Evolutionary conservation across 2,113 vertebrate genomes (phyloP).

Genomic region (Panurus biarmicus): DNA sequence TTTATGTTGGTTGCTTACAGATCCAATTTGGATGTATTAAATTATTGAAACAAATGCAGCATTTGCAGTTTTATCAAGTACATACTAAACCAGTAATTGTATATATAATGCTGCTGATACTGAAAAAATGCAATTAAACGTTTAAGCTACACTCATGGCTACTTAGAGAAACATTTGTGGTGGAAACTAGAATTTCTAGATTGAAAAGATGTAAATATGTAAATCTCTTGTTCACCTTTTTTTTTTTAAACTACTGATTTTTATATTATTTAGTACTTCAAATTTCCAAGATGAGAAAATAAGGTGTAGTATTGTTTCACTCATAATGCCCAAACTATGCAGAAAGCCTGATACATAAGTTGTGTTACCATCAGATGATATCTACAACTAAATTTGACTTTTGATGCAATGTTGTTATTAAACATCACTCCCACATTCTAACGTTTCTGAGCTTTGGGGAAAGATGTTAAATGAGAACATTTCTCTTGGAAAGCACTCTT

Average conservation of each 20-base stretch:
- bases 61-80: background rate
- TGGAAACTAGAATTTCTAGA: background rate
- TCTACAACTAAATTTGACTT: background rate
- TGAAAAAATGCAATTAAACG: background rate
- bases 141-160: background rate
- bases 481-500: background rate
- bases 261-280: background rate
- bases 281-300: background rate
- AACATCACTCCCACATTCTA: background rate
- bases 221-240: background rate
- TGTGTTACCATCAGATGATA: background rate
- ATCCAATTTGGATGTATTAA: background rate
- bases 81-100: background rate
- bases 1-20: background rate
- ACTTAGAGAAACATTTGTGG: background rate
- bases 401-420: background rate
- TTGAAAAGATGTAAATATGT: background rate
- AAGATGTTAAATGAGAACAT: background rate
- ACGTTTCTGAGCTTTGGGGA: background rate
- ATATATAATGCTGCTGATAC: background rate
- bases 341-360: background rate
- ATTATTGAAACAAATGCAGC: background rate
- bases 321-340: background rate
- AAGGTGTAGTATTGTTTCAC: background rate
- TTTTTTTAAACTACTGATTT: background rate